Evolutionary conservation across 2,888 invertebrate genomes (phyloP), one percentile per base, ranked within the genome.

Genomic region (Zaprionus obscuricornis): DNA sequence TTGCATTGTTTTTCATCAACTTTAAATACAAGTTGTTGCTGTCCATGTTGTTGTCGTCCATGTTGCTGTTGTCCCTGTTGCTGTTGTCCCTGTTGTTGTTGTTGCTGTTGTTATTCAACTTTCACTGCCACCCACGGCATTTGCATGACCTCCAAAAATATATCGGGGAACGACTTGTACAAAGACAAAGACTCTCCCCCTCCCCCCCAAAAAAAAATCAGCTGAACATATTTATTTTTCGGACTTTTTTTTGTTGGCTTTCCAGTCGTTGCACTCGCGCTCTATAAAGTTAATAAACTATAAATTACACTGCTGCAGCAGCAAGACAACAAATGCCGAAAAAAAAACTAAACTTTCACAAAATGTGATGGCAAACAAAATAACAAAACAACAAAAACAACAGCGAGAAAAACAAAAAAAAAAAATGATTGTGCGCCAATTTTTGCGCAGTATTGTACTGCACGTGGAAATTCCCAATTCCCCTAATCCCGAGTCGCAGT

Each of bases 231-330:
- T 4, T 22, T 7, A 7, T 22, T 7, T 4, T 22, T 5, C 5
- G 4, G 22, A 22, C 22, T 22, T 22, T 7, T 5, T 4, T 22
- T 22, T 22, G 22, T 22, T 22, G 22, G 58, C 66, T 79, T 78
- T 79, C 71, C 74, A 79, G 78, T 79, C 78, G 66, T 74, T 79
- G 78, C 81, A 83, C 78, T 74, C 84, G 68, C 84, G 68, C 84
- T 74, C 71, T 74, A 78, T 63, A 73, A 85, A 69, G 81, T 82
- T 78, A 82, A 82, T 85, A 85, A 85, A 82, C 81, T 82, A 85
- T 85, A 82, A 82, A 82, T 82, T 83, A 74, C 78, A 36, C 45
- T 43, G 66, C 14, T n/a, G 5, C 16, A 42, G n/a, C 42, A 27
- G 7, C 22, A 64, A 65, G 64, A 49, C 63, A 57, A 59, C 11